Percentiles rank a stretch among this genome's conserved stretches.
phyloP scores from a whole-genome alignment of 2,797 vertebrate species.

The Synaphobranchus kaupii region DNA sequence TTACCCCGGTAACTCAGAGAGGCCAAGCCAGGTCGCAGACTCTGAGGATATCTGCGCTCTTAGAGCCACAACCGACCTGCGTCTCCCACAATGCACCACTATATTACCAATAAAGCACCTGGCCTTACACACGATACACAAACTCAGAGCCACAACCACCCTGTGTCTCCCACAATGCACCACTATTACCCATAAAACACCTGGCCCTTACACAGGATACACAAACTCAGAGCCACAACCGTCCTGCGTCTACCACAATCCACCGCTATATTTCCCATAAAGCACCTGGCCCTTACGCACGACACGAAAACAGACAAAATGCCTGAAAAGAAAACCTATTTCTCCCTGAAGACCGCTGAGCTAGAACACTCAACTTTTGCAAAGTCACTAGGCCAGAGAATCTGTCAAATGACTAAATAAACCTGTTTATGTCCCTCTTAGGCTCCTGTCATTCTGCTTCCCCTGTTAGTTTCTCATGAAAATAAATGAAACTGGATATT shows the following conservation, averaged over 20 bases:
- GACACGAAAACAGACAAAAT: conserved; percentile 18
- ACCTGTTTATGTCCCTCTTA: no score
- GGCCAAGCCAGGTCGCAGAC: conserved; percentile 12
- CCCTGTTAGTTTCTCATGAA: no score
- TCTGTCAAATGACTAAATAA: no score
- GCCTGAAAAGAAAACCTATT: not conserved
- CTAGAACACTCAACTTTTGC: no score
- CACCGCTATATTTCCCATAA: no score
- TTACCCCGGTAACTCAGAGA: conserved; percentile 19
- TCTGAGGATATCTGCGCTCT: conserved; percentile 20
- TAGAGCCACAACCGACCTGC: not conserved
- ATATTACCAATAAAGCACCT: not conserved
- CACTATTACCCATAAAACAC: not conserved
- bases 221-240: not conserved
- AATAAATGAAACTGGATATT: no score
- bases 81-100: not conserved
- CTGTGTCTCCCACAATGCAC: not conserved
- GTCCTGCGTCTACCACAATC: not conserved
- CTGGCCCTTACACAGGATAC: not conserved
- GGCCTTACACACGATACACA: not conserved
- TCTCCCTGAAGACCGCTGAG: no score
- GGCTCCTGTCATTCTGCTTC: no score
- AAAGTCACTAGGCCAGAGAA: no score
- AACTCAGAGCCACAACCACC: not conserved
- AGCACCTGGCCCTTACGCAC: not conserved